Evolutionary conservation across 2,888 invertebrate species (phyloP), one percentile per base, ranked within the genome.

Genomic region (Liposcelis brunnea): DNA sequence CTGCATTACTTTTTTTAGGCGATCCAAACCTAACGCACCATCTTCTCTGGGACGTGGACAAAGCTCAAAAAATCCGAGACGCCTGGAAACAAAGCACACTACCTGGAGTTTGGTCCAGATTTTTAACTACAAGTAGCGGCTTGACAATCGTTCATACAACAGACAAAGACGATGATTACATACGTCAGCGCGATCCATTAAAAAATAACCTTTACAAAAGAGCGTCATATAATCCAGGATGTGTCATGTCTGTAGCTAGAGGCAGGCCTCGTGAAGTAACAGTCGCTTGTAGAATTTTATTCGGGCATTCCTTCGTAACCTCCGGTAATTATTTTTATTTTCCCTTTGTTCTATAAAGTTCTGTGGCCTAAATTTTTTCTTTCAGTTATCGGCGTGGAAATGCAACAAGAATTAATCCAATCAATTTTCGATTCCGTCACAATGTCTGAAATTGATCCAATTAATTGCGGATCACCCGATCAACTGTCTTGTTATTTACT

Each of bases 61-160:
- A 50, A 16, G 49, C 52, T 2, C 42, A 46, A 18, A 50, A 49
- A 12, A 37, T 53, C 7, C 47, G 49, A 42, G 47, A 53, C 44
- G 48, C 42, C 18, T 54, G 55, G 49, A 32, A 56, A 52, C n/a
- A 49, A 49, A 21, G 43, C 14, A n/a, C 18, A 2, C 18, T 36
- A n/a, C 12, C 16, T 14, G 19, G 34, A 18, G 43, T 51, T 4
- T 26, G 36, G n/a, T 47, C 42, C 16, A 53, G 55, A 6, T 63
- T 63, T 51, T 52, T 62, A 14, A 56, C 55, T 15, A 61, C 62
- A 8, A 57, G 59, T 51, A 59, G 62, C 46, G 64, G 64, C 2
- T 52, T 64, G 37, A 61, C 61, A 8, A 14, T 49, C 19, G 47
- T 57, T 33, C 47, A 46, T 38, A 48, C 49, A 5, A 33, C 42